Percentiles rank a stretch among this genome's conserved stretches.
Evolutionary conservation across 2,113 vertebrate species (phyloP).

Genomic region (Cichladusa arquata): DNA sequence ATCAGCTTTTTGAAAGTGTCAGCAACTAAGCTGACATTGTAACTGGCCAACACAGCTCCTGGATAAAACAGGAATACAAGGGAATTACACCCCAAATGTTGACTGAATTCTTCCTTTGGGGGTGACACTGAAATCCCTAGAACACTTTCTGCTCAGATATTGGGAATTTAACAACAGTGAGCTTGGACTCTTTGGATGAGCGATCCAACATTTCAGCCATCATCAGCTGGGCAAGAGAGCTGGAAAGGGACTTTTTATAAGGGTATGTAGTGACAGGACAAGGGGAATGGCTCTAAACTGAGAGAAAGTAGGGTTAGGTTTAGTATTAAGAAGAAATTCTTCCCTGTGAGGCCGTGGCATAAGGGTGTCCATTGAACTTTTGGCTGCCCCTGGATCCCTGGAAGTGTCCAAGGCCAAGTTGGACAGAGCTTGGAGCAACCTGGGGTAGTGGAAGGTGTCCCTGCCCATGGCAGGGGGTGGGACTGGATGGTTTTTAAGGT

Average conservation of each 20-base stretch:
- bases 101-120: neutral
- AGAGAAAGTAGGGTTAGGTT: neutral
- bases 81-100: fast-evolving
- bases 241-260: neutral
- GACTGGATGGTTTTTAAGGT: neutral
- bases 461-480: neutral
- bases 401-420: fast-evolving
- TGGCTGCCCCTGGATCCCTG: neutral
- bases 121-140: neutral
- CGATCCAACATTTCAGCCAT: fast-evolving
- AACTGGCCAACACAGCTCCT: neutral
- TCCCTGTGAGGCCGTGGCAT: neutral
- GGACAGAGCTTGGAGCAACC: fast-evolving
- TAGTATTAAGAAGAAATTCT: neutral
- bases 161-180: neutral
- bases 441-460: neutral
- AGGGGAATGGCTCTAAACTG: neutral
- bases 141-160: neutral
- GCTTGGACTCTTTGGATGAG: neutral
- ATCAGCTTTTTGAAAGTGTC: neutral
- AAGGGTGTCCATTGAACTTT: neutral
- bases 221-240: neutral
- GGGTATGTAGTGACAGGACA: neutral
- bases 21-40: neutral
- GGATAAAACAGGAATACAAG: neutral